Evolutionary conservation across 2,888 invertebrate species (phyloP).

Genomic region (Amphimallon solstitiale): DNA sequence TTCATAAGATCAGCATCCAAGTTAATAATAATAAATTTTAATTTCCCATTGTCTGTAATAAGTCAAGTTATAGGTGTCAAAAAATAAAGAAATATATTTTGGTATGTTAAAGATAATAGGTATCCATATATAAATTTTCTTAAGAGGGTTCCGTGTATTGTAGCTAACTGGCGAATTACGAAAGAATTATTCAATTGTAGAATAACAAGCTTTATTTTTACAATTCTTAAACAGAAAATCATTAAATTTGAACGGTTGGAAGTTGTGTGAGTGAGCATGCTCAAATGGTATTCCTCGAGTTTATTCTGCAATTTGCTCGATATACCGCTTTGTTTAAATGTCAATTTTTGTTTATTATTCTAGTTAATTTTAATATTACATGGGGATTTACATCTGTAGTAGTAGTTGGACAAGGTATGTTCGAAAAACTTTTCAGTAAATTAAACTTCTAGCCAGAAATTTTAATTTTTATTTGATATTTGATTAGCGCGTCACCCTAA

Average conservation of each 20-base stretch:
- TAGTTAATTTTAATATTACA: background rate
- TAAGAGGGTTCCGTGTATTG: no score
- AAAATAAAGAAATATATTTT: no score
- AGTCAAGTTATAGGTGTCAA: no score
- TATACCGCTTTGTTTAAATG: conserved; percentile 40
- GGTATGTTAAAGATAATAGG: no score
- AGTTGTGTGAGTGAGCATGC: conserved; percentile 20
- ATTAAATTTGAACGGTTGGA: conserved; percentile 29
- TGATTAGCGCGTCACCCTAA: background rate
- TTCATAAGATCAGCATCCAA: no score
- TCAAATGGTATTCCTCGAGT: conserved; percentile 11
- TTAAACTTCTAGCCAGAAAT: background rate
- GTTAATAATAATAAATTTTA: no score
- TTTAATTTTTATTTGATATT: background rate
- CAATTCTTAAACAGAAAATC: conserved; percentile 29
- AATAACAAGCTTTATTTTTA: conserved; percentile 3
- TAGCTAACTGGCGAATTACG: background rate
- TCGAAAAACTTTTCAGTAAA: no score
- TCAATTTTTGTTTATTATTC: conserved; percentile 30
- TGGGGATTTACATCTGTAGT: background rate
- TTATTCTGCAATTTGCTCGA: conserved; percentile 30
- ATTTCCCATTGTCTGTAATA: no score
- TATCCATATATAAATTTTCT: no score
- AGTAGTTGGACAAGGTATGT: background rate
- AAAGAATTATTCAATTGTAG: background rate